A percentile compares a stretch with the other conserved stretches of the same genome.
Evolutionary conservation across 2,113 vertebrate species (phyloP).

Genomic region (rabbit (Oryctolagus cuniculus)): DNA sequence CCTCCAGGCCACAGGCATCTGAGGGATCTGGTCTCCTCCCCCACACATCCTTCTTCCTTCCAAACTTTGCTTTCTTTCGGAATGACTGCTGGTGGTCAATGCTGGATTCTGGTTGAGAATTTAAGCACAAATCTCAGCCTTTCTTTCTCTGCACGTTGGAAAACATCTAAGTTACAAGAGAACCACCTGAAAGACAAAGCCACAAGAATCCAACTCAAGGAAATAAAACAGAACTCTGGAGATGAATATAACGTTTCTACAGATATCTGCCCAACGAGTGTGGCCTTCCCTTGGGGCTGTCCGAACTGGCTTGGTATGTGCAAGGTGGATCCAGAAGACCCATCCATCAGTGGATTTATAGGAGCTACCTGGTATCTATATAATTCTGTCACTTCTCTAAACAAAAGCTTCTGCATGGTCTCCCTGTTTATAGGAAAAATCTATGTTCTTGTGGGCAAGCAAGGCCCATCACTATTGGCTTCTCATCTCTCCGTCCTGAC

Average conservation of each 20-base stretch:
- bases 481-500: not conserved
- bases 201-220: not conserved
- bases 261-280: not conserved
- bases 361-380: not conserved
- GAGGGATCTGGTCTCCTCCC: not conserved
- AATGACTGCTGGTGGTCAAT: not conserved
- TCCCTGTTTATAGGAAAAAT: not conserved
- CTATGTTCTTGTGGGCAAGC: not conserved
- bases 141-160: not conserved
- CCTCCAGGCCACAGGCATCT: not conserved
- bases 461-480: not conserved
- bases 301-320: not conserved
- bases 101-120: slow-evolving; percentile 45
- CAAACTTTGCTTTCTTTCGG: not conserved
- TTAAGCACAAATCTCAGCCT: not conserved
- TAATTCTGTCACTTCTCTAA: not conserved
- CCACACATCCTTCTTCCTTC: not conserved
- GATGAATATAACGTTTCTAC: not conserved
- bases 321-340: not conserved
- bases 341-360: too few relatives aligned
- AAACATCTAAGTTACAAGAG: slow-evolving; percentile 4
- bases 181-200: not conserved
- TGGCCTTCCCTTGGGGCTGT: not conserved
- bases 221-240: not conserved
- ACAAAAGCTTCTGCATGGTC: not conserved